phyloP scores from a whole-genome alignment of 2,888 invertebrate species.

The Graphium colonna region DNA sequence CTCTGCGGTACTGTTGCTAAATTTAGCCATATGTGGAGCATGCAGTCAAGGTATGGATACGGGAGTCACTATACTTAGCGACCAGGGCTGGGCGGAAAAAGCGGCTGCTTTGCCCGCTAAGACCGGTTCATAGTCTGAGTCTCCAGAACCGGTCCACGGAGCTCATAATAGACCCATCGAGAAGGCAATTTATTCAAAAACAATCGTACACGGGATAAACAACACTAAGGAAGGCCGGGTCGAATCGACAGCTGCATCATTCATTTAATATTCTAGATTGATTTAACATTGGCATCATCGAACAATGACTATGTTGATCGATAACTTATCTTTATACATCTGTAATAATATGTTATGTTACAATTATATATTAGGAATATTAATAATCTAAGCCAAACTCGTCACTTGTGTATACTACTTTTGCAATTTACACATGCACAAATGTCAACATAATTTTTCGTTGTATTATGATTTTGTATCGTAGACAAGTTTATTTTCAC shows the following conservation, averaged over 20 bases:
- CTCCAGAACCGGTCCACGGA: conserved; percentile 9
- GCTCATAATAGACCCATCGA: conserved; percentile 12
- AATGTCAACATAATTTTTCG: too few species aligned
- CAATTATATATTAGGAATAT: background rate
- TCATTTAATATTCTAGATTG: conserved; percentile 52
- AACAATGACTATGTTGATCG: conserved; percentile 45
- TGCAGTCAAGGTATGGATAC: background rate
- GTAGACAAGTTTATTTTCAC: too few species aligned
- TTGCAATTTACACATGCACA: too few species aligned
- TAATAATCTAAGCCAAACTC: too few species aligned
- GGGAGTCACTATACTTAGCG: conserved; percentile 16
- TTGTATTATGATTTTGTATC: too few species aligned
- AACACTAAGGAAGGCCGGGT: conserved; percentile 5
- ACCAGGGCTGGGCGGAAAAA: conserved; percentile 17
- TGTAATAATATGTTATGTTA: background rate
- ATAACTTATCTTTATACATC: conserved; percentile 9
- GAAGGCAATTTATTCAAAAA: conserved; percentile 5
- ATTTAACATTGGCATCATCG: conserved; percentile 62
- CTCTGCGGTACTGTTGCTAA: background rate
- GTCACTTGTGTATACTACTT: too few species aligned
- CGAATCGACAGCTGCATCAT: conserved; percentile 28
- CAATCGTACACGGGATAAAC: conserved; percentile 5
- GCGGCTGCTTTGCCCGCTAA: background rate
- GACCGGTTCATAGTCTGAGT: conserved; percentile 7
- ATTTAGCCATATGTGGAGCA: conserved; percentile 3